Conservation (phyloP, 1,140 invertebrate genomes). For the Drosophila erecta region DNA sequence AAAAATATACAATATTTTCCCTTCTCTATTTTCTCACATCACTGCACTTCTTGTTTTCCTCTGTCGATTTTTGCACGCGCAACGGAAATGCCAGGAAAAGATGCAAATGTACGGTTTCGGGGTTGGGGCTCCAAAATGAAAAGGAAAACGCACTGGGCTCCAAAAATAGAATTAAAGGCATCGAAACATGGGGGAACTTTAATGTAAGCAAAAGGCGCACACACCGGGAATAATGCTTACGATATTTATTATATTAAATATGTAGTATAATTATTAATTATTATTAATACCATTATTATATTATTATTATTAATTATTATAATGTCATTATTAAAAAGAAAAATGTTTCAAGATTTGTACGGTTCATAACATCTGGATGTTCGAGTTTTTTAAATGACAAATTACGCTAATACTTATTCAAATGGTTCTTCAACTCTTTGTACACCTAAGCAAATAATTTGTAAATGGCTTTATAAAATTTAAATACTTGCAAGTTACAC, state of each 20-base stretch:
- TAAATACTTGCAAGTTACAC: not conserved
- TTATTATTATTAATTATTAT: no score
- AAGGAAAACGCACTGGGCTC: constrained; percentile 46
- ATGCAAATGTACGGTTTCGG: constrained; percentile 6
- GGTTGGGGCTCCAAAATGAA: constrained; percentile 27
- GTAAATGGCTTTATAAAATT: not conserved
- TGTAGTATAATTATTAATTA: no score
- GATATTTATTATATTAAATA: not conserved
- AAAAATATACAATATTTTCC: constrained; percentile 46
- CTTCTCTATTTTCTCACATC: constrained; percentile 40
- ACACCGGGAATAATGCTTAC: constrained; percentile 6
- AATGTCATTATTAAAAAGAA: no score
- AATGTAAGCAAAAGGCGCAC: constrained; percentile 53
- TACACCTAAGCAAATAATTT: not conserved
- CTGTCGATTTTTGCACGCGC: constrained; percentile 42
- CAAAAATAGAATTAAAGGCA: constrained; percentile 61
- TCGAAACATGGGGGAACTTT: constrained; percentile 11
- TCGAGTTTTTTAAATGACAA: no score
- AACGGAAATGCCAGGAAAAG: constrained; percentile 53
- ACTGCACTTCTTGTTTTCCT: constrained; percentile 32
- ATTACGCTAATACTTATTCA: no score
- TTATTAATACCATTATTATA: no score
- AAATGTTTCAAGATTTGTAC: no score
- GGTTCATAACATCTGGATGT: no score
- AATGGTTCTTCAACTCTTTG: no score